Percentiles rank a stretch among this genome's conserved stretches.
phyloP scores from a whole-genome alignment of 2,797 vertebrate genomes.

The Hemitrygon akajei region DNA sequence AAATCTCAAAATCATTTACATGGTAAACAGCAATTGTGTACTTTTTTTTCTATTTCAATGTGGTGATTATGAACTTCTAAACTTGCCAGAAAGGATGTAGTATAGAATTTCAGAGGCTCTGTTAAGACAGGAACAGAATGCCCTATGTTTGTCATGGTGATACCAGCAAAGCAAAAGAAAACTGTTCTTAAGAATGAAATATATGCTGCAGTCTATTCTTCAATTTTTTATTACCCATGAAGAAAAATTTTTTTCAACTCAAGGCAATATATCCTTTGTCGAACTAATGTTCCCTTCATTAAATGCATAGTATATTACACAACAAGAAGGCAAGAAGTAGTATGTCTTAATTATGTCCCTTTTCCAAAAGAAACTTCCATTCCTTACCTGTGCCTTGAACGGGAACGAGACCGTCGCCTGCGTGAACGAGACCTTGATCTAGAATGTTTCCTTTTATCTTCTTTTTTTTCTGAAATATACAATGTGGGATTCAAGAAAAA shows the following conservation, averaged over 20 bases:
- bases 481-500: neutral
- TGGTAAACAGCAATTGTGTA: neutral
- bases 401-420: constrained; percentile 81
- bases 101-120: neutral
- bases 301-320: neutral
- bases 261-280: neutral
- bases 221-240: neutral
- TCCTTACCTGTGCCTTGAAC: constrained; percentile 83
- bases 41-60: neutral
- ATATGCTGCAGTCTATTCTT: neutral
- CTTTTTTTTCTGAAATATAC: constrained; percentile 78
- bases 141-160: neutral
- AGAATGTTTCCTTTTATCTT: constrained; percentile 91
- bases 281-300: neutral
- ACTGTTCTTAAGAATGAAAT: neutral
- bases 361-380: neutral
- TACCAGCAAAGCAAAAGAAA: neutral
- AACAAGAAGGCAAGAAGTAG: neutral
- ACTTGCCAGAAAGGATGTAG: neutral
- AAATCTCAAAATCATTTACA: neutral
- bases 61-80: neutral
- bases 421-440: constrained; percentile 82
- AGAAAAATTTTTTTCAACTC: neutral
- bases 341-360: neutral
- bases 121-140: neutral